Conservation (phyloP, 1,140 invertebrate species). For the Brachionus plicatilis region DNA sequence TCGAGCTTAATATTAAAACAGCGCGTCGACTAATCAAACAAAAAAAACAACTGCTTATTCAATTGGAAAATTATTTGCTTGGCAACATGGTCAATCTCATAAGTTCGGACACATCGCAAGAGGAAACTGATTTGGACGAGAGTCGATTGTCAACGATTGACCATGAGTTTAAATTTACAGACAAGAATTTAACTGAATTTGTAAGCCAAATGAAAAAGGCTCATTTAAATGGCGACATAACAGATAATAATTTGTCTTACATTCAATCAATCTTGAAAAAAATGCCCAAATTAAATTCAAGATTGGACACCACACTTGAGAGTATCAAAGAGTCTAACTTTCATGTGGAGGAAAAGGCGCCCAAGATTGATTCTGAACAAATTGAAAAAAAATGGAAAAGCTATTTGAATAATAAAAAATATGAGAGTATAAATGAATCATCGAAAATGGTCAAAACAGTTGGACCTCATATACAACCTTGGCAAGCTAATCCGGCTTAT, state of each 20-base stretch:
- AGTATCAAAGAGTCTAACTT: not conserved
- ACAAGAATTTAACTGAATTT: conserved; percentile 25
- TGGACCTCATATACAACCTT: not conserved
- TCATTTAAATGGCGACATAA: not conserved
- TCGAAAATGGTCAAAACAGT: not conserved
- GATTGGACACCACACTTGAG: not conserved
- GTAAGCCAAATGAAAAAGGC: not conserved
- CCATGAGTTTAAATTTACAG: not conserved
- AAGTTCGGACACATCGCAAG: not conserved
- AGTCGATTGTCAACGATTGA: not conserved
- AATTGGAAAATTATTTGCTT: conserved; percentile 1
- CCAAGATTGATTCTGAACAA: not conserved
- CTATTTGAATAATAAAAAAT: conserved; percentile 5
- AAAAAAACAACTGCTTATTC: not conserved
- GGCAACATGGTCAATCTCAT: not conserved
- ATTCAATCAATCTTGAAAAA: not conserved
- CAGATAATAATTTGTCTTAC: not conserved
- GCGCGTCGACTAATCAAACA: not conserved
- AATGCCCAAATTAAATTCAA: not conserved
- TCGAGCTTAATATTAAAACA: conserved; percentile 13
- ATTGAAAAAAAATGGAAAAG: conserved; percentile 20
- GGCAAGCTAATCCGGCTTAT: not conserved
- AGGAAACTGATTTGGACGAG: conserved; percentile 4
- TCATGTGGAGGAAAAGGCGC: not conserved
- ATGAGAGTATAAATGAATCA: not conserved